Conservation (phyloP, 1,140 invertebrate species). For the Saccostrea echinata region DNA sequence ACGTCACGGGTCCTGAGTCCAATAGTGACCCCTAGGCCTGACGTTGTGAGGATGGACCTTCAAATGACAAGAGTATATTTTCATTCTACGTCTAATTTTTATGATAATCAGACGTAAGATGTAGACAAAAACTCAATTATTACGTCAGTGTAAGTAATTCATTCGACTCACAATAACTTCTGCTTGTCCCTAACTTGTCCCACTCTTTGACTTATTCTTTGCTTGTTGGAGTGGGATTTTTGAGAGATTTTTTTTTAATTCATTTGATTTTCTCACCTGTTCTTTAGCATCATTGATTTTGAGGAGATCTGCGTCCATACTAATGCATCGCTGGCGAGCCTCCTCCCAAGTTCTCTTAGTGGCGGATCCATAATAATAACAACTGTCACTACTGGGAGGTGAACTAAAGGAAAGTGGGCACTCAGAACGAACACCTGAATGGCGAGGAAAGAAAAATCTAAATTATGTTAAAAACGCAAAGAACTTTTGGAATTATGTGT, state of each 20-base stretch:
- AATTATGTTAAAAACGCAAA: background rate
- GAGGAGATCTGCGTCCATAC: constrained; percentile 31
- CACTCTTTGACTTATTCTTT: background rate
- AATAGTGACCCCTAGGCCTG: too few species aligned
- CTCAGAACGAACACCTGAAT: background rate
- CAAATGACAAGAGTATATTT: too few species aligned
- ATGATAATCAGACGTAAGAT: too few species aligned
- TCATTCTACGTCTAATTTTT: too few species aligned
- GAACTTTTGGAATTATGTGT: too few species aligned
- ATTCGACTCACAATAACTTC: too few species aligned
- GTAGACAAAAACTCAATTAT: too few species aligned
- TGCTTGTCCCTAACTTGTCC: background rate
- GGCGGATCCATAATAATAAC: constrained; percentile 23
- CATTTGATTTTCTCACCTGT: background rate
- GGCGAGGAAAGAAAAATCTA: background rate
- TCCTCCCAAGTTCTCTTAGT: background rate
- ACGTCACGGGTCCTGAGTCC: too few species aligned
- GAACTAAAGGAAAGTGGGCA: constrained; percentile 8
- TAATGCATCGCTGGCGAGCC: background rate
- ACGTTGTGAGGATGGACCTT: too few species aligned
- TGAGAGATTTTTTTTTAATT: too few species aligned
- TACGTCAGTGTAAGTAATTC: too few species aligned
- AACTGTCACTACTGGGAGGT: background rate
- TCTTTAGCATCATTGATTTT: background rate
- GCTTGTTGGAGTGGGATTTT: too few species aligned